Base-by-base conservation (phyloP, 2,113 vertebrate species). In the Coracopsis vasa region DNA sequence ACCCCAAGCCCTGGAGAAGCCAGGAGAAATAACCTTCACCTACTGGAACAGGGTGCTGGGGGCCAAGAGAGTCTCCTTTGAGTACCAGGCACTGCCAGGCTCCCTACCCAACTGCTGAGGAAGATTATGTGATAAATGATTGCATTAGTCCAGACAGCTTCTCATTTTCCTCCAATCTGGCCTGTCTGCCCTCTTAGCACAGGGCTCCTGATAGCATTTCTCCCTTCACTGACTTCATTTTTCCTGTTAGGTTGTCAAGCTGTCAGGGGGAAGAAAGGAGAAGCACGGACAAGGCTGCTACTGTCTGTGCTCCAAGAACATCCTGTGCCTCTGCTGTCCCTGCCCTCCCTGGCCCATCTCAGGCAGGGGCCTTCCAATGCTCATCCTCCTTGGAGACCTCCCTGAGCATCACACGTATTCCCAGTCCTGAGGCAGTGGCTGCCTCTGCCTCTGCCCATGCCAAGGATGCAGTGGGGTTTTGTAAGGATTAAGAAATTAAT, bases 91-190 rank as follows among this genome's bases (percentile, higher is more conserved):
- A 65, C 60, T 96, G 90, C 92, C 95, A 92, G 70, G 83, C 53
- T 94, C 91, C 72, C 83, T 7, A 0, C 82, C 77, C 81, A 95
- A 85, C 82, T 78, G 93, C 92, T 96, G 90, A 96, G 94, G 72
- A 95, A 95, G 91, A 97, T 97, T 94, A 97, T 95, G 94, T 97
- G 96, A 98, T 97, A 97, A 97, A 97, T 97, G 96, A 98, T 96
- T 97, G 91, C 94, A 97, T 97, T 97, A 98, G 95, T 86, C 85
- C 4, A 90, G 97, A 97, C 97, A 97, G 93, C 95, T 97, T 97
- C 96, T 97, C 96, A 97, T 98, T 98, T 97, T 97, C 94, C 92
- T 97, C 92, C 95, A 96, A 93, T 96, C 97, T 97, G 97, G 95
- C 97, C 96, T 95, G 97, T 97, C 96, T 97, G 97, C 97, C 97